Evolutionary conservation across 2,888 invertebrate genomes (phyloP).

Genomic region (Epiblema foenella): DNA sequence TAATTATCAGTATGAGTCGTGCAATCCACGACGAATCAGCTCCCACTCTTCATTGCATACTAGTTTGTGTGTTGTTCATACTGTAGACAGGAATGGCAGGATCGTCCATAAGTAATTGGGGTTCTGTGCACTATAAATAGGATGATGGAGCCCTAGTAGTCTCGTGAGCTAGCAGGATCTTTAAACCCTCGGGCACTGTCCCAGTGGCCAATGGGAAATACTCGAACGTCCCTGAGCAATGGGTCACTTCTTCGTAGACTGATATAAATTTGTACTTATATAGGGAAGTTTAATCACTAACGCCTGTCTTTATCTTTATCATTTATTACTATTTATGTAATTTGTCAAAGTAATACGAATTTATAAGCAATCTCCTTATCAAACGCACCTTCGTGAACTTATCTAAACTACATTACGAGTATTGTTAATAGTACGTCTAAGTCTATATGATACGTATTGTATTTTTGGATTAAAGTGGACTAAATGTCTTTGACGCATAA

Average conservation of each 20-base stretch:
- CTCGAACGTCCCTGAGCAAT: neutral
- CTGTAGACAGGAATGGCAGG: too few relatives aligned
- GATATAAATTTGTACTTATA: neutral
- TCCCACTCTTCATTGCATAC: too few relatives aligned
- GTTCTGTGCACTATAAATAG: neutral
- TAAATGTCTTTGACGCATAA: too few relatives aligned
- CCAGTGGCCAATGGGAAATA: neutral
- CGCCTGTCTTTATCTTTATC: neutral
- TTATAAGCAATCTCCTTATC: neutral
- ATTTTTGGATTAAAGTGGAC: too few relatives aligned
- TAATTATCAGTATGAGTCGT: neutral
- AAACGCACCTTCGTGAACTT: neutral
- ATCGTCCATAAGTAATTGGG: neutral
- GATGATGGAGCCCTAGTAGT: too few relatives aligned
- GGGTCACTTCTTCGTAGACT: neutral
- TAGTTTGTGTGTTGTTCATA: too few relatives aligned
- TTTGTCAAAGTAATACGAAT: neutral
- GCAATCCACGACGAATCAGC: neutral
- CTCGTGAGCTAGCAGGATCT: too few relatives aligned
- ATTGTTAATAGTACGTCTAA: neutral
- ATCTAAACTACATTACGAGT: neutral
- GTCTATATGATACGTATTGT: too few relatives aligned
- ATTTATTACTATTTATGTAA: neutral
- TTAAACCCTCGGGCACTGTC: too few relatives aligned
- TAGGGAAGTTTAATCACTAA: neutral